Base-by-base conservation (phyloP, 2,797 vertebrate species). In the Poecilia gillii region DNA sequence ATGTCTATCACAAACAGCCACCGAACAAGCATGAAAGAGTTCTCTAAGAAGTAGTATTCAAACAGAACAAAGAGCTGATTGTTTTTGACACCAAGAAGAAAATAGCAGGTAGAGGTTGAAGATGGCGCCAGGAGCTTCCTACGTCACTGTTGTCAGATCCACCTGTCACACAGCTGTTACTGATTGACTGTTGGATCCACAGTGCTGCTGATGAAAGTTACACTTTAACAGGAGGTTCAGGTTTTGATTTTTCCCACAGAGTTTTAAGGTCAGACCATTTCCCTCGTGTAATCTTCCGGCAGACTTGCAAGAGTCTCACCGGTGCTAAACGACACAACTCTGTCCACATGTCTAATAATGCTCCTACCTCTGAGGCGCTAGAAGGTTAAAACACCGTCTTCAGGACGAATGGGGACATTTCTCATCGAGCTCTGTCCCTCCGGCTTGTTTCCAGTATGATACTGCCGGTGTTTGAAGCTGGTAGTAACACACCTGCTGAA, bases 101-200 rank as follows among this genome's bases (percentile, higher is more conserved):
- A 47, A 71, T 62, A 4, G 0, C 4, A 66, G 20, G 47, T 57
- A 18, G 51, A 28, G 4, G 8, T 18, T 20, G 53, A 55, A 62
- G 79, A 75, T 82, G 75, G 79, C 39, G 13, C 1, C 43, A 74
- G 78, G 89, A 59, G 76, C 76, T 2, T 43, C 23, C 13, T 43
- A 45, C 20, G 12, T 43, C 76, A 88, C 51, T 74, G 80, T 45
- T 73, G 75, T 18, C 47, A 57, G 9, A 84, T 55, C 39, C 92
- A 93, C 90, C 92, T 87, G 87, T 89, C 47, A 7, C 79, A 76
- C 91, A 91, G 91, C 88, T 92, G 89, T 85, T 81, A 31, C 72
- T 81, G 68, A 73, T 90, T 84, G 86, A 82, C 85, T 73, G 57
- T 76, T 53, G 75, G 46, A 41, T 72, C 46, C 51, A n/a, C 75